Base-by-base conservation (phyloP, 2,113 vertebrate genomes). In the Castor canadensis region DNA sequence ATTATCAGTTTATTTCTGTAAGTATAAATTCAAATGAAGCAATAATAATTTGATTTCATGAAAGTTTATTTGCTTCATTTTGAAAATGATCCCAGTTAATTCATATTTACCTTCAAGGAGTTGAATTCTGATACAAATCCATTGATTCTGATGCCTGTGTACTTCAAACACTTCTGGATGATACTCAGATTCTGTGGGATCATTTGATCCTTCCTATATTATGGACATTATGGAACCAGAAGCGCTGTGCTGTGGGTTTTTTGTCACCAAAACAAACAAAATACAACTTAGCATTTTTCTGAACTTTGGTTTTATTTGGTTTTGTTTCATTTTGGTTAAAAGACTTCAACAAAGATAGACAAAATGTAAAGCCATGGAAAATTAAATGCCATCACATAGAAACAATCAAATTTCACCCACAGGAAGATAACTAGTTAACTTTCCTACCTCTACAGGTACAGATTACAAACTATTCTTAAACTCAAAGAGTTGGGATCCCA, bases 51-150 rank as follows among this genome's bases (percentile, higher is more conserved):
- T 88, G 20, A 90, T 60, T 76, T 82, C 22, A 35, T 93, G 64
- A 71, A 95, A 71, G 28, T 49, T 73, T 62, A 56, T 89, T 82
- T 93, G 64, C 67, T 90, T 90, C 92, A 43, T 45, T 96, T 90
- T 91, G 54, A 62, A 94, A 93, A 54, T 45, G 43, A 92, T 54
- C 43, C 86, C 81, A 73, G 35, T 60, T 79, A 43, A 24, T 87
- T 16, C 56, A 54, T 62, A 77, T 96, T 95, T 89, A 89, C 77
- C 83, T 94, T 86, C 69, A 93, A 64, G 72, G 54, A 73, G 15
- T 85, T 96, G 60, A 67, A 9, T 81, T 92, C 54, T 79, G 28
- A 30, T 49, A 19, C 22, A 43, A 19, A 26, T 28, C 54, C 30
- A 43, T 1, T 86, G 73, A 73, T 35, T 8, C 40, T 1, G 5